Evolutionary conservation across 2,797 vertebrate genomes (phyloP), one percentile per base, ranked within the genome.

Genomic region (Gouania willdenowi): DNA sequence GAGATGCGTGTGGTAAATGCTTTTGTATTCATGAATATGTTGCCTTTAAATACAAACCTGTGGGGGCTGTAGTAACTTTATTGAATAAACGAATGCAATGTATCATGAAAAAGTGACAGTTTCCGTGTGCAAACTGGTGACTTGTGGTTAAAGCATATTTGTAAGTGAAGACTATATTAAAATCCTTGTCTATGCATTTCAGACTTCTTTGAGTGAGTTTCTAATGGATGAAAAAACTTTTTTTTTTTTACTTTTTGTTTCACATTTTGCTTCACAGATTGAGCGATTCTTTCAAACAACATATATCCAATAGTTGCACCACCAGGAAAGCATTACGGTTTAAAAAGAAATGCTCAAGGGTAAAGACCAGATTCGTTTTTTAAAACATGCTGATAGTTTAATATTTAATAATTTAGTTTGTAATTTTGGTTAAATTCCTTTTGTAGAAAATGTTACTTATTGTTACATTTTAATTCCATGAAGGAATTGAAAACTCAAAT

Each of bases 161-260:
- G 77, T 85, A 75, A 75, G 66, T 80, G 66, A 82, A 71, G 70
- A 57, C 60, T 67, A 72, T 69, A 89, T 86, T 88, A 87, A 89
- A 86, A 62, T 64, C 43, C 62, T 35, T 79, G 82, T 88, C 85
- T 89, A 88, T 87, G 83, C 82, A 84, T 55, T 41, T 49, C 31
- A 38, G 17, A 41, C 72, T 35, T 42, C 56, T 51, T 30, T 45
- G 17, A 47, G 16, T 43, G 20, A 14, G 7, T 66, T 48, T 66
- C 11, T 54, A 6, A 19, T 16, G 18, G 1, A 31, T 16, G 26
- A 22, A 16, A n/a, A 13, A 0, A 8, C n/a, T 6, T 20, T 38
- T 12, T 6, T 26, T 20, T 16, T 5, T 4, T 19, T 19, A 6
- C 4, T 5, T n/a, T n/a, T n/a, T n/a, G n/a, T n/a, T n/a, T n/a